Percentiles rank a stretch among this genome's conserved stretches.
Evolutionary conservation across 2,113 vertebrate genomes (phyloP).

Genomic region (Leptocoma aspasia): DNA sequence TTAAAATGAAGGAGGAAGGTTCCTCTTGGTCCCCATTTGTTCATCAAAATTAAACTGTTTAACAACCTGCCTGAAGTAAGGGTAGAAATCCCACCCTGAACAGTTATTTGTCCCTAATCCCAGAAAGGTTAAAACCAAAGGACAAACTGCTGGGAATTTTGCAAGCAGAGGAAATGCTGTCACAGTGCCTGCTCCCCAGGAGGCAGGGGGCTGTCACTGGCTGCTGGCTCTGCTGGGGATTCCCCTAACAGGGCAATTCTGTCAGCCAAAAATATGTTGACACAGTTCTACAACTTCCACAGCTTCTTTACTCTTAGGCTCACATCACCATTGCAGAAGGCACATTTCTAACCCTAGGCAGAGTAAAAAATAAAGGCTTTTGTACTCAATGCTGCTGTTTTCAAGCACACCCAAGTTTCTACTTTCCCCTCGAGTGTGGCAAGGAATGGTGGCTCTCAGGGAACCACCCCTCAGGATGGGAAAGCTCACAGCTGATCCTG

Average conservation of each 20-base stretch:
- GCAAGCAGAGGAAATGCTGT: too few species aligned
- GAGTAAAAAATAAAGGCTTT: neutral
- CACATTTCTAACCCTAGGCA: neutral
- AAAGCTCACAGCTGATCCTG: accelerated
- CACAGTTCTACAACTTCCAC: neutral
- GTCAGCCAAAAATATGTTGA: neutral
- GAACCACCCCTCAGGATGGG: neutral
- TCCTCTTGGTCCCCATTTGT: too few species aligned
- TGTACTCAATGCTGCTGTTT: neutral
- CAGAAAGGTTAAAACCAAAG: too few species aligned
- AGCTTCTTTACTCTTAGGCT: accelerated
- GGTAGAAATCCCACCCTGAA: too few species aligned
- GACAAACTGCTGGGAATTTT: too few species aligned
- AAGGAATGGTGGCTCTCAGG: neutral
- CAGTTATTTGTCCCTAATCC: too few species aligned
- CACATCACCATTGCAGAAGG: neutral
- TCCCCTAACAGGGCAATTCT: neutral
- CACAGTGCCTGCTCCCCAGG: too few species aligned
- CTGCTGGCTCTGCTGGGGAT: too few species aligned
- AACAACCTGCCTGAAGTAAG: too few species aligned
- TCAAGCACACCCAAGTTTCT: neutral
- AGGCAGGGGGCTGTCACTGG: too few species aligned
- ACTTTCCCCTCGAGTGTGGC: accelerated
- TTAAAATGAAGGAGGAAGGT: too few species aligned
- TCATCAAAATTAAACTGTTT: too few species aligned